Conservation (phyloP, 2,888 invertebrate species). For the Eudemis profundana region DNA sequence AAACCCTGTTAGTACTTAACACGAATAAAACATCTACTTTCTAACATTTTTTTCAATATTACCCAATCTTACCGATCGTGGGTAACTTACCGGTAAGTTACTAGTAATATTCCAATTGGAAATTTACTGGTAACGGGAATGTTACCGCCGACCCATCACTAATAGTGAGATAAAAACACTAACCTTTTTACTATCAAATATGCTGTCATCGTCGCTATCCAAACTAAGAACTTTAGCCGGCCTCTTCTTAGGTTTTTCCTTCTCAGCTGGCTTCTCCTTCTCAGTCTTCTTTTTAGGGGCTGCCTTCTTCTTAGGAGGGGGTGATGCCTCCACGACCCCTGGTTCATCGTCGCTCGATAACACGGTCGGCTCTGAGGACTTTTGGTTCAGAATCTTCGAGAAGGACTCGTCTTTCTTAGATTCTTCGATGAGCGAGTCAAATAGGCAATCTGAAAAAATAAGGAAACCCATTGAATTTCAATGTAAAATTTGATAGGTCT, state of each 20-base stretch:
- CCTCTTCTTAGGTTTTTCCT: slow-evolving; percentile 74
- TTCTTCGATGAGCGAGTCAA: slow-evolving; percentile 81
- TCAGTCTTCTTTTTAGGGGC: slow-evolving; percentile 64
- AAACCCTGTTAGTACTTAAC: no score
- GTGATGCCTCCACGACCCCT: slow-evolving; percentile 53
- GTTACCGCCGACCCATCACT: not conserved
- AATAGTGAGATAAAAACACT: slow-evolving; percentile 21
- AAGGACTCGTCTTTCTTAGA: slow-evolving; percentile 68
- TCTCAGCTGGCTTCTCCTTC: slow-evolving; percentile 52
- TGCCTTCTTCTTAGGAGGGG: slow-evolving; percentile 68
- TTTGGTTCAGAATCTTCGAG: slow-evolving; percentile 52
- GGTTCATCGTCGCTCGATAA: slow-evolving; percentile 66
- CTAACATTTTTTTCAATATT: no score
- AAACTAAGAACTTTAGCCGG: slow-evolving; percentile 68
- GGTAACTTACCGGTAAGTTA: not conserved
- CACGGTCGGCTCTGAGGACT: slow-evolving; percentile 48
- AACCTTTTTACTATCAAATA: slow-evolving; percentile 82
- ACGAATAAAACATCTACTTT: no score
- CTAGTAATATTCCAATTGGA: no score
- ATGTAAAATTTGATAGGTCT: no score
- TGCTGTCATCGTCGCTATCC: slow-evolving; percentile 76
- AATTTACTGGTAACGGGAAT: no score
- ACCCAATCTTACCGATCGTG: no score
- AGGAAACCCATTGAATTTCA: not conserved
- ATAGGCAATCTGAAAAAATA: slow-evolving; percentile 72